Evolutionary conservation across 2,113 vertebrate species (phyloP).

Genomic region (Calyptomena viridis): DNA sequence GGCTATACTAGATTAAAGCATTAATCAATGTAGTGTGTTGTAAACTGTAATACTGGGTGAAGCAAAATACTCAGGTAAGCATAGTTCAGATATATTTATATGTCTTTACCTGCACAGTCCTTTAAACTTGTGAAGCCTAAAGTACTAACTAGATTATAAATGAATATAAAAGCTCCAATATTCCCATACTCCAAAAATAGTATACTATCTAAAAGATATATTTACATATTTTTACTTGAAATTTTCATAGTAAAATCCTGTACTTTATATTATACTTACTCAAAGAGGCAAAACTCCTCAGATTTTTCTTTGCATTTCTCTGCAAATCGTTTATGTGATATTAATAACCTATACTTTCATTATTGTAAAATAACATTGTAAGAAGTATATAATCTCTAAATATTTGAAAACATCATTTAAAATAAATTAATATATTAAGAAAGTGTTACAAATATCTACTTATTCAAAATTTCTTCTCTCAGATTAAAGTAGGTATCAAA

Average conservation of each 20-base stretch:
- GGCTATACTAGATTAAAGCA: background rate
- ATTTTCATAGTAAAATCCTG: background rate
- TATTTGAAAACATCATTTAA: background rate
- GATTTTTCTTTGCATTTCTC: background rate
- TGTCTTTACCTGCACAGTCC: background rate
- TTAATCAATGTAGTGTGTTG: background rate
- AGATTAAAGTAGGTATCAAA: background rate
- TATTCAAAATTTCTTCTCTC: background rate
- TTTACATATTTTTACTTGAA: background rate
- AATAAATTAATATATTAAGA: background rate
- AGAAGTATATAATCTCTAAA: background rate
- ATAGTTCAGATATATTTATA: background rate
- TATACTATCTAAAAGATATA: background rate
- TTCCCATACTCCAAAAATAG: background rate
- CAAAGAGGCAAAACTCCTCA: background rate
- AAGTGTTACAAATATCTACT: background rate
- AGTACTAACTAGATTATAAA: background rate
- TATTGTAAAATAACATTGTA: background rate
- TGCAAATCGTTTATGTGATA: background rate
- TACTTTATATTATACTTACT: background rate
- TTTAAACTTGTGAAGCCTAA: background rate
- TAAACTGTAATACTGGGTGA: background rate
- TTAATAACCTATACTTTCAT: background rate
- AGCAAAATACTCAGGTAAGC: background rate
- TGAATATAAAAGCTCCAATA: background rate